phyloP scores from a whole-genome alignment of 2,888 invertebrate genomes.

The Nipponacmea schrenckii region DNA sequence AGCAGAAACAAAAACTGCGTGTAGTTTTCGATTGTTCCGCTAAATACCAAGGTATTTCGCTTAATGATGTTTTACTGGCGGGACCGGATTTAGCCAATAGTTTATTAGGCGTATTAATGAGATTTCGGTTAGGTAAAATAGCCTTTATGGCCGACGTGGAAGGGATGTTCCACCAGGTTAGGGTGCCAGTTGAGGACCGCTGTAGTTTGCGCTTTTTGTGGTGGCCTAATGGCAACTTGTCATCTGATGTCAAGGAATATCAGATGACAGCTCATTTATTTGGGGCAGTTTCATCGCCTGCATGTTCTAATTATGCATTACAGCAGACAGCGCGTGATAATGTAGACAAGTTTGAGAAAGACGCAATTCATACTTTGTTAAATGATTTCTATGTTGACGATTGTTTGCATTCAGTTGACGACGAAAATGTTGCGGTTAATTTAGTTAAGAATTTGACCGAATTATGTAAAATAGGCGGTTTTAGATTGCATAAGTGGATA shows the following conservation, averaged over 20 bases:
- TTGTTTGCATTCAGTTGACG: slow-evolving; percentile 23
- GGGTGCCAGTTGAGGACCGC: slow-evolving; percentile 14
- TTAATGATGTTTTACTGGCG: neutral
- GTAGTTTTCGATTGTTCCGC: slow-evolving; percentile 30
- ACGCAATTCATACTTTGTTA: neutral
- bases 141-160: slow-evolving; percentile 3
- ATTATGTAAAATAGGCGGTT: slow-evolving; percentile 17
- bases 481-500: slow-evolving; percentile 22
- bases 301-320: slow-evolving; percentile 14
- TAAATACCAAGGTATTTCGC: slow-evolving; percentile 1
- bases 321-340: neutral
- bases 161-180: slow-evolving; percentile 19
- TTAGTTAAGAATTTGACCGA: slow-evolving; percentile 19
- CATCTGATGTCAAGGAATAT: slow-evolving; percentile 5
- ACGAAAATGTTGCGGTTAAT: neutral
- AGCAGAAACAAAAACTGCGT: slow-evolving; percentile 23
- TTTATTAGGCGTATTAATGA: slow-evolving; percentile 9
- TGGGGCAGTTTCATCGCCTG: slow-evolving; percentile 19
- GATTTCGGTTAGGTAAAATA: slow-evolving; percentile 3
- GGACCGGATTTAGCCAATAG: slow-evolving; percentile 12
- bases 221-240: slow-evolving; percentile 17
- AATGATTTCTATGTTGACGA: slow-evolving; percentile 31
- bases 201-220: slow-evolving; percentile 18
- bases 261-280: slow-evolving; percentile 22
- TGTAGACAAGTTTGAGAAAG: neutral